Base-by-base conservation (phyloP, 2,113 vertebrate genomes). In the Xerus inauris region DNA sequence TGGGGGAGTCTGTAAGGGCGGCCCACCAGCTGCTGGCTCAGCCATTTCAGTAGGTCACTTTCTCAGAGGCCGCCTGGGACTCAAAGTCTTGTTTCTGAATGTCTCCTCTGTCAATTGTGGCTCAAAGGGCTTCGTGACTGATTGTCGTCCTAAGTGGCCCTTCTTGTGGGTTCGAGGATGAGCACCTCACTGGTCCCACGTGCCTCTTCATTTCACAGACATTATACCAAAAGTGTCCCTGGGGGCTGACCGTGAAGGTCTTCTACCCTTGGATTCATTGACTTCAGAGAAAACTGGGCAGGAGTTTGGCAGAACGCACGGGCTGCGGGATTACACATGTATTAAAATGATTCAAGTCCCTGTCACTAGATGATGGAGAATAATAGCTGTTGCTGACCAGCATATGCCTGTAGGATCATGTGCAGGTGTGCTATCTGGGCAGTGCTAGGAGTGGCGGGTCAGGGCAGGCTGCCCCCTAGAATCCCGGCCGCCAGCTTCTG, bases 401-500 rank as follows among this genome's bases (percentile, higher is more conserved):
- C 32, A 10, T 22, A 0, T 8, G 32, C 38, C 38, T 3, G 2
- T 26, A 24, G 8, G 38, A 42, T 64, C 49, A 0, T 4, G 12
- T 7, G 38, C n/a, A 0, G 0, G 54, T 24, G 9, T 12, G 0
- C 57, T 54, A 28, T 77, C 11, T 0, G 0, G 38, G 28, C 38
- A 57, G n/a, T 75, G 16, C 89, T n/a, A 13, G 42, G 22, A 0
- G 4, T 57, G 47, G 8, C 1, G 47, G 14, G 10, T 32, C 28
- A 64, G 86, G 20, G n/a, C 22, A 26, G 35, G 14, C 32, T 47
- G 17, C 65, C 42, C 35, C 57, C 38, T 0, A 1, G 59, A 9
- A 75, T 8, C 40, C 19, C 83, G 65, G 26, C 45, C 40, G 17
- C 40, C 42, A 20, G n/a, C 32, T 49, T 57, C 28, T 80, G 49